Base-by-base conservation (phyloP, 2,113 vertebrate species). In the Ciconia maguari region DNA sequence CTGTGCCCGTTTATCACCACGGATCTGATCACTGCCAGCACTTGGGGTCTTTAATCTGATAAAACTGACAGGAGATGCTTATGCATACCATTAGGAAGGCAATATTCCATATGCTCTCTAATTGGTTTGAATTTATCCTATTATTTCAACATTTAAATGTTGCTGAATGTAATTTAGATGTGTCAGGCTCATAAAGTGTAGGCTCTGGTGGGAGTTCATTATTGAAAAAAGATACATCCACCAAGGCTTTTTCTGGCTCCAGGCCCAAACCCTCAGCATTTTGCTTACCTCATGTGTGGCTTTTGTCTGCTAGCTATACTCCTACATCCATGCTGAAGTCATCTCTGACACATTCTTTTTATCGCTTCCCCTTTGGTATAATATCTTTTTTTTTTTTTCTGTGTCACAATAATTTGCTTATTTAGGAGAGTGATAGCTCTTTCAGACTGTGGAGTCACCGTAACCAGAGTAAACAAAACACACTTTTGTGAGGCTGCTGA, bases 91-190 rank as follows among this genome's bases (percentile, higher is more conserved):
- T 97, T 96, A 91, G 91, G 89, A 93, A 90, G 89, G 92, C 93
- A 96, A 71, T 97, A 89, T 81, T 96, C 93, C 89, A 93, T 91
- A 93, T 96, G 90, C 54, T 96, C 71, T 82, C 93, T 97, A 97
- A 96, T 92, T 96, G 95, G 90, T 96, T 97, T 89, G 87, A 92
- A 97, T 97, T 93, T 94, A 93, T 97, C 91, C 95, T 96, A 94
- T 98, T 96, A 93, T 96, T 97, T 95, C 96, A 95, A 90, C 96
- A 96, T 79, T 79, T 89, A 95, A 93, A 96, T 89, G 92, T 77
- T 97, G 94, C 94, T 42, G 90, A 97, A 96, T 1, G 41, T 93
- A 97, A 97, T 97, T 97, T 96, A 92, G 93, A 96, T 91, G 82
- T 96, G 90, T 97, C 95, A 97, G 81, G 70, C 90, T 95, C 95